Evolutionary conservation across 2,797 vertebrate species (phyloP), one percentile per base, ranked within the genome.

Genomic region (Orientallactaga sibirica): DNA sequence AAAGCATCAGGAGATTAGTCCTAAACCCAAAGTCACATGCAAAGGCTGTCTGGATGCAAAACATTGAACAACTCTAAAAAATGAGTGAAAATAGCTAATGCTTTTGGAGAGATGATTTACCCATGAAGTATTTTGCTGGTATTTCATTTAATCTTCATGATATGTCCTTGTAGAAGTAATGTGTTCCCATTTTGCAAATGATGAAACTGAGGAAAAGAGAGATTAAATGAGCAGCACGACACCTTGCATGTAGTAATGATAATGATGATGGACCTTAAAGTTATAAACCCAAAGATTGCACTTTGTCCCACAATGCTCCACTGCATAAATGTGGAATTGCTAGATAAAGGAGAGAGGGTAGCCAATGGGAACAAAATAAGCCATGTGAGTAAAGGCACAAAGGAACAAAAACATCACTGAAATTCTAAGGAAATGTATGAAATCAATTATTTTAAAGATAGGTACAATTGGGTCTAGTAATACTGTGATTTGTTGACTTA

Each of bases 401-500:
- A 77, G 25, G 27, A 12, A 27, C 66, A 48, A 73, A 33, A 73
- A 9, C 20, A 24, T 7, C 48, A 48, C 52, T 81, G 68, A 91
- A 83, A 61, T 6, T 29, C 33, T 37, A 4, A 2, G 14, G 7
- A 71, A n/a, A 1, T 20, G 33, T 1, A 33, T 10, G 43, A 10
- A 8, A 84, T 37, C 81, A 75, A 71, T 67, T 52, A 78, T 71
- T 83, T 58, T 52, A 33, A 86, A 66, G 16, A 29, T 52, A 76
- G 4, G 33, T 90, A 68, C 29, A 52, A 27, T 5, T n/a, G 73
- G 14, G 20, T 64, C n/a, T 29, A 91, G 22, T 86, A 95, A 71
- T 86, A 71, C 29, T 83, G 37, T 37, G 61, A 80, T 75, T 86
- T 91, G 9, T 16, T 91, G 9, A 93, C 75, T 94, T n/a, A 58